phyloP scores from a whole-genome alignment of 1,140 invertebrate species.

The Ruditapes philippinarum region DNA sequence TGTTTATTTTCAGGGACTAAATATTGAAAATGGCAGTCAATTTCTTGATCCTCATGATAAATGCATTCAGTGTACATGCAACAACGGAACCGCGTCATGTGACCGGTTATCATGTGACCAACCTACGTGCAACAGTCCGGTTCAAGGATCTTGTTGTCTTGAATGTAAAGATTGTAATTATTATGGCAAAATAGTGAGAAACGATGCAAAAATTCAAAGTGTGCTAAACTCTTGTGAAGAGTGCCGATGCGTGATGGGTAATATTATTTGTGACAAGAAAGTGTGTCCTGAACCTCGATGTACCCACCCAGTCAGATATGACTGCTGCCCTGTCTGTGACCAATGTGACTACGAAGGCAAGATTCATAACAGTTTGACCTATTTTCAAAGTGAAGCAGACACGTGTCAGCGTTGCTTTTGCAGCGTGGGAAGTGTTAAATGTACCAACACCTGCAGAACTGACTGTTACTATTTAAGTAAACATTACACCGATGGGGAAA shows the following conservation, averaged over 20 bases:
- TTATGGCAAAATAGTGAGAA: constrained; percentile 52
- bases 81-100: constrained; percentile 77
- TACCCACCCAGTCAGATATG: constrained; percentile 19
- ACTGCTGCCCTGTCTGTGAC: constrained; percentile 58
- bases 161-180: constrained; percentile 78
- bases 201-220: constrained; percentile 9
- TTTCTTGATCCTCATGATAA: constrained; percentile 62
- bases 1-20: background rate
- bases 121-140: constrained; percentile 76
- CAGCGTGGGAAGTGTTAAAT: constrained; percentile 78
- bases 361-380: background rate
- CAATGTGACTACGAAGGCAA: background rate
- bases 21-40: constrained; percentile 58
- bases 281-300: constrained; percentile 35
- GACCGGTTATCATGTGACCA: constrained; percentile 69
- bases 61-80: constrained; percentile 77
- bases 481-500: constrained; percentile 49
- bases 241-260: constrained; percentile 56
- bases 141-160: constrained; percentile 76
- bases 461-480: constrained; percentile 16
- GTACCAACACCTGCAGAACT: constrained; percentile 78
- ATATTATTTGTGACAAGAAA: constrained; percentile 33
- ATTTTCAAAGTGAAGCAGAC: constrained; percentile 7
- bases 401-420: constrained; percentile 76
- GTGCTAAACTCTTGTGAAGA: constrained; percentile 23